These are phyloP conservation scores for Agelaius phoeniceus DNA, from an alignment of 2,113 vertebrate species.

Conservation along the genomic window DNA sequence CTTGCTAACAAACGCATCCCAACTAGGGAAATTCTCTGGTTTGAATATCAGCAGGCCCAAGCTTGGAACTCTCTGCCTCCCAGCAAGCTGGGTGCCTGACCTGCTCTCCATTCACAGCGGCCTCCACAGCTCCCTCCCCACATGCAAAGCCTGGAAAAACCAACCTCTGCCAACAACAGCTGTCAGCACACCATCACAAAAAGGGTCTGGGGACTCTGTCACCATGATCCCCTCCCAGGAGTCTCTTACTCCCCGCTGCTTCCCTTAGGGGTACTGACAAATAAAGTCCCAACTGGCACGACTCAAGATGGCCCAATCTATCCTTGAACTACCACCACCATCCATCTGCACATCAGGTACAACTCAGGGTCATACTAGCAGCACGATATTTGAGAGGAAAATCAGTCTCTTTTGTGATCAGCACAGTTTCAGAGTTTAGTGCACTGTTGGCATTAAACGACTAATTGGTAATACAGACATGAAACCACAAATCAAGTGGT, in stretches of 20 bases:
- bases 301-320: not conserved
- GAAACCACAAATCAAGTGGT: not conserved
- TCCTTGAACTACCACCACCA: not conserved
- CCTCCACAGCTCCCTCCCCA: not conserved
- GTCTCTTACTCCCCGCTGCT: not conserved
- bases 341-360: not conserved
- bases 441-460: not conserved
- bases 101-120: accelerated
- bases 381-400: not conserved
- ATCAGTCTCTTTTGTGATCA: not conserved
- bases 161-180: not conserved
- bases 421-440: not conserved
- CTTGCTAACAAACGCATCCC: not conserved
- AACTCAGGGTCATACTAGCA: not conserved
- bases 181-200: not conserved
- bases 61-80: not conserved
- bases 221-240: not conserved
- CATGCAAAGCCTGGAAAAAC: not conserved
- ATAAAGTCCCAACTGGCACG: not conserved
- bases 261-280: not conserved
- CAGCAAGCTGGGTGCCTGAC: not conserved
- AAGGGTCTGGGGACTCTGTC: not conserved
- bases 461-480: not conserved
- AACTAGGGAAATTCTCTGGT: not conserved
- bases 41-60: not conserved